phyloP scores from a whole-genome alignment of 2,797 vertebrate genomes.

The Pipistrellus nathusii region DNA sequence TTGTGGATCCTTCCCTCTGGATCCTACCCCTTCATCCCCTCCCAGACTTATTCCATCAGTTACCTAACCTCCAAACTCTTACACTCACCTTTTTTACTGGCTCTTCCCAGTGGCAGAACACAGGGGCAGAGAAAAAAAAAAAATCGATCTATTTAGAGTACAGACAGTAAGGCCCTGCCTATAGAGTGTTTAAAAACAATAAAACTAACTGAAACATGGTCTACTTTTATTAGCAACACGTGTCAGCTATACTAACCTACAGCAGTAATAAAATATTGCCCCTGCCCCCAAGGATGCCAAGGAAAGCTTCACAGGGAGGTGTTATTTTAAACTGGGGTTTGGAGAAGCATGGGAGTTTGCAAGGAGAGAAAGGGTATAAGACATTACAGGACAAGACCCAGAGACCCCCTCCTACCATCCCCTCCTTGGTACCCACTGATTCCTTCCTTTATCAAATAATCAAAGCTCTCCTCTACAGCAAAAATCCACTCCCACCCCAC shows the following conservation, averaged over 20 bases:
- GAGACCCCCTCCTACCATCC: not conserved
- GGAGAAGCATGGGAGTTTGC: not conserved
- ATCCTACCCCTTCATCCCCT: not conserved
- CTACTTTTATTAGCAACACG: constrained; percentile 56
- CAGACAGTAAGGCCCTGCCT: not conserved
- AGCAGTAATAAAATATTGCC: not conserved
- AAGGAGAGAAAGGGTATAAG: not conserved
- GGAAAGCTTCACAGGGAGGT: not conserved
- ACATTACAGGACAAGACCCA: not conserved
- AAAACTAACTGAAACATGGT: constrained; percentile 17
- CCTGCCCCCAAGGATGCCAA: too few species aligned
- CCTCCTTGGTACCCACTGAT: not conserved
- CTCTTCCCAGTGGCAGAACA: not conserved
- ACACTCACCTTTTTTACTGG: not conserved
- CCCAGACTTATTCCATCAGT: not conserved
- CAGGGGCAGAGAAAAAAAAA: not conserved
- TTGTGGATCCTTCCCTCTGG: not conserved
- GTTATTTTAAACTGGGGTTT: not conserved
- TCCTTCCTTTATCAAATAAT: not conserved
- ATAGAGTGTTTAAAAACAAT: constrained; percentile 41
- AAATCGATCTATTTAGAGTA: not conserved
- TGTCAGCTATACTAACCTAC: constrained; percentile 6
- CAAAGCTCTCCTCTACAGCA: not conserved
- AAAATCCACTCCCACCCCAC: not conserved
- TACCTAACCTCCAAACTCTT: not conserved